Base-by-base conservation (phyloP, 1,140 invertebrate species). In the Oryctes rhinoceros region DNA sequence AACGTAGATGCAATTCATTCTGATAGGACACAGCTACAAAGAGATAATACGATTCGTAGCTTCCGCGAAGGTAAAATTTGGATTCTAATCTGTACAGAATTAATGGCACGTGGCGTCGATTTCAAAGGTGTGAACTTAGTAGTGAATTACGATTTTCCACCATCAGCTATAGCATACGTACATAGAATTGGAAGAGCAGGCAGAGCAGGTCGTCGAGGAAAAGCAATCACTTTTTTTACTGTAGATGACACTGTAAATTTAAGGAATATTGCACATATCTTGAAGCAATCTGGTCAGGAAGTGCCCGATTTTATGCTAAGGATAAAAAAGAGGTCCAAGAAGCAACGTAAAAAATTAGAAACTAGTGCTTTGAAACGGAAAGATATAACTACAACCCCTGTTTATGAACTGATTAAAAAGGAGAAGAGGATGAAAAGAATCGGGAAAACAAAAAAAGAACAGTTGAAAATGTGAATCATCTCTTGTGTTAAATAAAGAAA, bases 81-180 rank as follows among this genome's bases (percentile, higher is more conserved):
- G 96, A 93, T 99, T 71, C 89, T 99, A 24, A 96, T 99, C 82
- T 99, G 97, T 88, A 99, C 98, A 5, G 98, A 99, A 88, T 88
- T 99, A 18, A 95, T 99, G 95, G 96, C 96, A 9, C 92, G 98
- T 83, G 98, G 98, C 84, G 97, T 99, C 82, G 98, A 99, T 89
- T 99, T 99, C 86, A 97, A 97, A 87, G 97, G 96, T 11, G 96
- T 99, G 30, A 98, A 98, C 90, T 89, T 99, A 4, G 97, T 99
- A 35, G 92, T 99, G 79, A 99, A 99, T 89, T 99, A 98, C 87
- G 98, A 99, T 90, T 97, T 99, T 86, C 98, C 98, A 39, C 92
- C 94, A 13, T 95, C 94, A 49, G 93, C 94, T 62, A 95, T 99
- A 80, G 95, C 96, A 18, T 99, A 99, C 85, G 95, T 99, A 83